A percentile compares a stretch with the other conserved stretches of the same genome.
phyloP scores from a whole-genome alignment of 2,113 vertebrate species.

The Orycteropus afer region DNA sequence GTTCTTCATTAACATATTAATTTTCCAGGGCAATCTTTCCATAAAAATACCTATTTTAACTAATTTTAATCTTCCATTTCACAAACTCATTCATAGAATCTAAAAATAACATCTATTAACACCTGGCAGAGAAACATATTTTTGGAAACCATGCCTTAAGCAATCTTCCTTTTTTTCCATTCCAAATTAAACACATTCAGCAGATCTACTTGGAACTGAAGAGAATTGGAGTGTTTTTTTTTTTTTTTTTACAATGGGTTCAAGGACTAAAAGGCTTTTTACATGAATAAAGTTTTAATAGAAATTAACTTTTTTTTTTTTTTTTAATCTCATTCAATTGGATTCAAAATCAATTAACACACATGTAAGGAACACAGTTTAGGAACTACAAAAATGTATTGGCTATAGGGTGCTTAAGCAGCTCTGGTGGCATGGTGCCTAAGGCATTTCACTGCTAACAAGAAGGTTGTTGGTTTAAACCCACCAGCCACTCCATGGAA shows the following conservation, averaged over 20 bases:
- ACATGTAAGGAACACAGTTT: not conserved
- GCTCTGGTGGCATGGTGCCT: no score
- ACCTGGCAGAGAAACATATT: conserved; percentile 71
- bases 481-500: no score
- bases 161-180: conserved; percentile 69
- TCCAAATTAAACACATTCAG: conserved; percentile 69
- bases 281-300: conserved; percentile 13
- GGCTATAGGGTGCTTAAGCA: not conserved
- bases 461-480: no score
- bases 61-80: conserved; percentile 78
- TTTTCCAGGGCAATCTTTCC: conserved; percentile 64
- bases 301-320: not conserved
- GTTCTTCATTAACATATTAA: conserved; percentile 66
- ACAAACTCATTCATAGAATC: conserved; percentile 67
- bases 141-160: conserved; percentile 76
- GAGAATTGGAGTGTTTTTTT: conserved; percentile 43
- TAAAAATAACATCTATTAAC: conserved; percentile 76
- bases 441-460: no score
- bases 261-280: conserved; percentile 49
- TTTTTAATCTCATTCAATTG: not conserved
- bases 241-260: conserved; percentile 25
- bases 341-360: conserved; percentile 15
- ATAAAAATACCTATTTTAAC: conserved; percentile 64
- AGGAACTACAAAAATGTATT: not conserved
- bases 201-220: conserved; percentile 35